Evolutionary conservation across 1,140 invertebrate genomes (phyloP).

Genomic region (Scaptomyza montana): DNA sequence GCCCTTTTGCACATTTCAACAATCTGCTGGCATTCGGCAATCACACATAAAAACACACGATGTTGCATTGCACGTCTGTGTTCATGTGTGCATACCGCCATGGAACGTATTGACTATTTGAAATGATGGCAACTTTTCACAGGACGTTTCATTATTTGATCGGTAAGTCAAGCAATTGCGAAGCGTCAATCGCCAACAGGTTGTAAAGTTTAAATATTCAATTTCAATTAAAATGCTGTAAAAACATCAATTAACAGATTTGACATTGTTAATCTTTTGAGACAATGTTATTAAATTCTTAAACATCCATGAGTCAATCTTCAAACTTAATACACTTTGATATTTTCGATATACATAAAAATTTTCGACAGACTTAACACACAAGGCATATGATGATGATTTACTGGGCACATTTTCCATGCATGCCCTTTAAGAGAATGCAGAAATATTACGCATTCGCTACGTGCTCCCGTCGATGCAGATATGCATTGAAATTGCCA

Average conservation of each 20-base stretch:
- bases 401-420: constrained; percentile 11
- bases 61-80: too few relatives aligned
- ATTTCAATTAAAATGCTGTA: constrained; percentile 1
- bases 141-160: constrained; percentile 29
- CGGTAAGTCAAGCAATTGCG: constrained; percentile 10
- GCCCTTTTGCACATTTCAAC: constrained; percentile 29
- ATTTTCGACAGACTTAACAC: background rate
- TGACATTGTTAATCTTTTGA: too few relatives aligned
- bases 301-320: too few relatives aligned
- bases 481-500: constrained; percentile 31
- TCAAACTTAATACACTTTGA: too few relatives aligned
- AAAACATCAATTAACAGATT: too few relatives aligned
- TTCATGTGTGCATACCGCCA: constrained; percentile 13
- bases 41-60: constrained; percentile 10
- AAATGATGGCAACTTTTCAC: constrained; percentile 29
- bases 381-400: constrained; percentile 4
- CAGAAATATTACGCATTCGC: constrained; percentile 43
- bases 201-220: background rate
- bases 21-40: constrained; percentile 33
- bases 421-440: constrained; percentile 1
- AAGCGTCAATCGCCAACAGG: constrained; percentile 17
- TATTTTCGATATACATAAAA: too few relatives aligned
- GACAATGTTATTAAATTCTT: too few relatives aligned
- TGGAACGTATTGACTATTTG: constrained; percentile 65
- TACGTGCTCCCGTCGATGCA: constrained; percentile 12